A percentile compares a stretch with the other conserved stretches of the same genome.
Conservation (phyloP, 2,888 invertebrate genomes). For the Synanthedon andrenaeformis region DNA sequence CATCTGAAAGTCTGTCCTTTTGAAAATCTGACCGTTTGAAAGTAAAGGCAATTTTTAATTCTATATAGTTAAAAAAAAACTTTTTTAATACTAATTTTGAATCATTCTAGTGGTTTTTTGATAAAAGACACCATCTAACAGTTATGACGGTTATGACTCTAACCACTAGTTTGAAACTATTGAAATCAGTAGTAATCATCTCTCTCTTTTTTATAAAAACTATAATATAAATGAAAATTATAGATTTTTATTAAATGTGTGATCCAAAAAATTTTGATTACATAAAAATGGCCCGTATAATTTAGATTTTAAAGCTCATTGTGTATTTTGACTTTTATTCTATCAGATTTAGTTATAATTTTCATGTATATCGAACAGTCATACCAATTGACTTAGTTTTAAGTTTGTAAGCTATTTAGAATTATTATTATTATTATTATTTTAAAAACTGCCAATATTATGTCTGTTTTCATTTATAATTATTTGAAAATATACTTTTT, state of each 20-base stretch:
- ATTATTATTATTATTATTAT: constrained; percentile 16
- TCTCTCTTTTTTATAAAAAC: too few species aligned
- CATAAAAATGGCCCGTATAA: constrained; percentile 53
- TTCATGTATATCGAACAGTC: constrained; percentile 23
- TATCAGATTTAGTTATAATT: constrained; percentile 17
- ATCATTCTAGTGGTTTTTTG: too few species aligned
- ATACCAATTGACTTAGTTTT: constrained; percentile 31
- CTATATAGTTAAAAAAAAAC: too few species aligned
- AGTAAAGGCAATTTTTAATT: too few species aligned
- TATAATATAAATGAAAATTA: neutral
- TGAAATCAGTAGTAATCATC: too few species aligned
- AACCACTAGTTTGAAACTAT: too few species aligned
- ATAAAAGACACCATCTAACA: too few species aligned
- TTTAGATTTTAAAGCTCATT: constrained; percentile 13
- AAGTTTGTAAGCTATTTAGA: constrained; percentile 27
- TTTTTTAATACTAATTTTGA: too few species aligned
- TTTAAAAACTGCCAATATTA: constrained; percentile 52
- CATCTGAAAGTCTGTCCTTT: too few species aligned
- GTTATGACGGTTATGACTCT: too few species aligned
- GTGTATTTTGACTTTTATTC: constrained; percentile 15
- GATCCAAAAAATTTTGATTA: constrained; percentile 29
- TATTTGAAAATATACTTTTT: constrained; percentile 57
- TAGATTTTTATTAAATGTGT: constrained; percentile 24
- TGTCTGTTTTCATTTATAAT: constrained; percentile 44
- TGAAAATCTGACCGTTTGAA: too few species aligned